Conservation (phyloP, 2,113 vertebrate genomes). For the Notarius lentiginosus region DNA sequence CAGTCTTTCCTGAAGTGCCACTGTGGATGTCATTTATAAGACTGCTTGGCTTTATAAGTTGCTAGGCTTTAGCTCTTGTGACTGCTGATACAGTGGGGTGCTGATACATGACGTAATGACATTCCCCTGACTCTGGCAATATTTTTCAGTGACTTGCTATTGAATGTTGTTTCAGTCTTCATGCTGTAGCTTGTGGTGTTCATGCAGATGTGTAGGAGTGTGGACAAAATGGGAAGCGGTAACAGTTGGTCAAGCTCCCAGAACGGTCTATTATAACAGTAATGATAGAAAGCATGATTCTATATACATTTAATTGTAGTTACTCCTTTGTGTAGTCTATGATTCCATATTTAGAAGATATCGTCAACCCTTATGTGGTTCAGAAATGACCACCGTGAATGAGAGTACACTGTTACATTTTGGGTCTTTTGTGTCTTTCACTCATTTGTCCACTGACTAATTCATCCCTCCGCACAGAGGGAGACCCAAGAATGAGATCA, state of each 20-base stretch:
- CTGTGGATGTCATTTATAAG: constrained; percentile 31
- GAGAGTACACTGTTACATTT: neutral
- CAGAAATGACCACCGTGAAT: constrained; percentile 6
- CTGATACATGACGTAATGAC: constrained; percentile 52
- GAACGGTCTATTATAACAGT: neutral
- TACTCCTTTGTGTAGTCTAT: neutral
- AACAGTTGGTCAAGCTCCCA: constrained; percentile 28
- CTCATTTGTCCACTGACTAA: constrained; percentile 19
- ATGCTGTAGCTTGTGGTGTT: constrained; percentile 18
- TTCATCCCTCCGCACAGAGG: constrained; percentile 51
- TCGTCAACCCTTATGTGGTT: constrained; percentile 58
- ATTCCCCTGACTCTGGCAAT: constrained; percentile 36
- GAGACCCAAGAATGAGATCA: constrained; percentile 73
- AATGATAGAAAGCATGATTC: neutral
- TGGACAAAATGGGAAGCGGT: neutral
- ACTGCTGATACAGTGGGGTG: constrained; percentile 40
- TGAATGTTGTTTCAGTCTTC: constrained; percentile 26
- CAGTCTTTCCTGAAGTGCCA: constrained; percentile 9
- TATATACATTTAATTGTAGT: neutral
- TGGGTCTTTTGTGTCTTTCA: neutral
- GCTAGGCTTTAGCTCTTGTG: constrained; percentile 30
- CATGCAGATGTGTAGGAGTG: constrained; percentile 11
- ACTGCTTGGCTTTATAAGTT: constrained; percentile 41
- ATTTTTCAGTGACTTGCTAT: constrained; percentile 35
- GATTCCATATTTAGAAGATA: constrained; percentile 52